Evolutionary conservation across 2,888 invertebrate species (phyloP), one percentile per base, ranked within the genome.

Genomic region (Phania funesta): DNA sequence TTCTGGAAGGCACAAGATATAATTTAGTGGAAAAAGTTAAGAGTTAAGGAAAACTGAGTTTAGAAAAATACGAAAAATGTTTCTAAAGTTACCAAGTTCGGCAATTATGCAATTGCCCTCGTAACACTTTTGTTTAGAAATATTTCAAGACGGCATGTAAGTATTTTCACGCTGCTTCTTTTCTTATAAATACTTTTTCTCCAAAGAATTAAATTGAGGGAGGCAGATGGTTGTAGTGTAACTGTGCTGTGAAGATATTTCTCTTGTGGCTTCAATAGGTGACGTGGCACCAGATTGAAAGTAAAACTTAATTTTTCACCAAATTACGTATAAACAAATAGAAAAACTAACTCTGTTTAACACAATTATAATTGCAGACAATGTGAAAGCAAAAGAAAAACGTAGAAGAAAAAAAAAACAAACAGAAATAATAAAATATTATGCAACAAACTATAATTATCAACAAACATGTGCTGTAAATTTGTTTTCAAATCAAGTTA

Each of bases 251-350:
- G 7, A 38, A 32, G 41, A 67, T 54, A 9, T 41, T 32, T 60
- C 67, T 41, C 38, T 48, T 58, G 20, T 65, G 7, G 48, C 29
- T 58, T 73, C 48, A 32, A 24, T 24, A 48, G 56, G 41, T 67
- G 44, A 26, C 60, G 18, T 64, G 70, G 58, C 38, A 76, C 77
- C 68, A 73, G 58, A 52, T 50, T 52, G 50, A 79, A 79, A 71
- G 29, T 48, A 46, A 74, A 81, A 83, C 62, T 73, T 56, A 80
- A 80, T 81, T 80, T 80, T 79, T 76, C 76, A 76, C 73, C 62
- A 79, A 62, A 80, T 76, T 80, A 76, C 58, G 62, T 62, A 58
- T 46, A 16, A 20, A 44, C 13, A 52, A 50, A 52, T 41, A 38
- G 16, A 26, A 50, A 50, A 76, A 35, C 18, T 38, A 29, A 29